Evolutionary conservation across 2,888 invertebrate genomes (phyloP).

Genomic region (Mesorhabditis belari): DNA sequence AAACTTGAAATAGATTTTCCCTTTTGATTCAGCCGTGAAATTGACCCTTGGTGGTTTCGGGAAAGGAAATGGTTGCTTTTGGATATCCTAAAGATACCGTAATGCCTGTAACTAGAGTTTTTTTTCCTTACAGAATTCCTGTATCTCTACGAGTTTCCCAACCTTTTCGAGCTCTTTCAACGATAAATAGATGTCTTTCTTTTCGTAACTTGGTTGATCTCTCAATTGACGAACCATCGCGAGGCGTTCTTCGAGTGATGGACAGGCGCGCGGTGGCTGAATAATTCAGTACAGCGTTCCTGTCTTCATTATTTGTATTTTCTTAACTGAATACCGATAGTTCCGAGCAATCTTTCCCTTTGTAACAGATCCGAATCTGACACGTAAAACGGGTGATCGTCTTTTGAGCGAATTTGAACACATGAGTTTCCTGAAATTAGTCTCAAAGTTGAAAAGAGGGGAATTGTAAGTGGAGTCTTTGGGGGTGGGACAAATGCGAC

Average conservation of each 20-base stretch:
- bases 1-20: neutral
- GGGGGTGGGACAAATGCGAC: too few species aligned
- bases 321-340: constrained; percentile 31
- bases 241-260: constrained; percentile 30
- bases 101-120: too few species aligned
- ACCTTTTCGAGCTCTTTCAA: neutral
- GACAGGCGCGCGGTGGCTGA: constrained; percentile 37
- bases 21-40: neutral
- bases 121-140: constrained; percentile 5
- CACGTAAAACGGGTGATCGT: constrained; percentile 51
- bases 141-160: neutral
- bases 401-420: constrained; percentile 52
- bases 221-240: constrained; percentile 8
- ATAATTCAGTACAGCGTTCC: constrained; percentile 3
- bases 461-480: neutral
- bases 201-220: constrained; percentile 12
- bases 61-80: too few species aligned
- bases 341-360: constrained; percentile 43
- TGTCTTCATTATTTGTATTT: neutral
- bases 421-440: constrained; percentile 45
- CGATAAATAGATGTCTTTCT: constrained; percentile 4
- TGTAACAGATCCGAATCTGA: constrained; percentile 48
- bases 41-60: neutral
- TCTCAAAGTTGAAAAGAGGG: neutral
- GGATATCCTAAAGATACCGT: constrained; percentile 3